Evolutionary conservation across 2,888 invertebrate species (phyloP).

Genomic region (Cactoblastis cactorum): DNA sequence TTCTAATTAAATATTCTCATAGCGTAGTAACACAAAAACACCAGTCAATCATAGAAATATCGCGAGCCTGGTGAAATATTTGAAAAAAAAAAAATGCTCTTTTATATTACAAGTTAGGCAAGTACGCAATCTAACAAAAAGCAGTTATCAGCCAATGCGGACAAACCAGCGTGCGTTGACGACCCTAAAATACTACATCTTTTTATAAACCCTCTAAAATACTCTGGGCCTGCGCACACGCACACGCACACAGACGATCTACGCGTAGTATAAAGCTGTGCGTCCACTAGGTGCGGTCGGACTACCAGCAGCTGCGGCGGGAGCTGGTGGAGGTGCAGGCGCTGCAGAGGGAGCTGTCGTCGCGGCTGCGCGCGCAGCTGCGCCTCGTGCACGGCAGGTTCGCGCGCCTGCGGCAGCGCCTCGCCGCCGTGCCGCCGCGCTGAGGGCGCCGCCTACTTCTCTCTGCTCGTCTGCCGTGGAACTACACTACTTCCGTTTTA

Average conservation of each 20-base stretch:
- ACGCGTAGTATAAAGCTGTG: background rate
- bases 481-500: background rate
- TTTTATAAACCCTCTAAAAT: background rate
- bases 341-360: constrained; percentile 87
- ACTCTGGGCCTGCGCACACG: background rate
- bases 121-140: no score
- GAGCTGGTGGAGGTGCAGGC: constrained; percentile 90
- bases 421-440: constrained; percentile 75
- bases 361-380: constrained; percentile 85
- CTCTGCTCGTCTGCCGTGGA: constrained; percentile 18
- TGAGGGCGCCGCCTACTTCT: constrained; percentile 24
- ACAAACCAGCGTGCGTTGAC: no score
- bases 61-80: no score
- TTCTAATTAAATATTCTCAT: no score
- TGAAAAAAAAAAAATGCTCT: no score
- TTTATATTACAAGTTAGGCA: no score
- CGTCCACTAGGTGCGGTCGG: constrained; percentile 80
- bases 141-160: no score
- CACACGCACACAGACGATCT: no score
- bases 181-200: no score
- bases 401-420: constrained; percentile 84
- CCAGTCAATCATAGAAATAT: no score
- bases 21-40: no score
- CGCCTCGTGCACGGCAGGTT: constrained; percentile 86
- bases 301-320: constrained; percentile 87